These are phyloP conservation scores for Phrixothrix hirtus DNA, from an alignment of 2,888 invertebrate species.

Conservation along the genomic window DNA sequence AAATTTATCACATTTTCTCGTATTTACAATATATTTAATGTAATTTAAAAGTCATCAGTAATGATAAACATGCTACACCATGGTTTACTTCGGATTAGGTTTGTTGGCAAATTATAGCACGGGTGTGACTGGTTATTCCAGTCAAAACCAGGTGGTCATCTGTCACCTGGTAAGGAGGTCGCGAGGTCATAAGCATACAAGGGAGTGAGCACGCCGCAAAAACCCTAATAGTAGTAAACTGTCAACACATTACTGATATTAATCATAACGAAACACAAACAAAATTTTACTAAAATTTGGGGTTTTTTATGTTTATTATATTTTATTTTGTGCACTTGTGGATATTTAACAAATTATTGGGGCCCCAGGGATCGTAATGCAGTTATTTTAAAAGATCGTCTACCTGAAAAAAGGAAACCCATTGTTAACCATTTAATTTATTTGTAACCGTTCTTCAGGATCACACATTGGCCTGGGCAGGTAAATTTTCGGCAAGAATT, in stretches of 20 bases:
- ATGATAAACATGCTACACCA: constrained; percentile 16
- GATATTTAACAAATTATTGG: too few species aligned
- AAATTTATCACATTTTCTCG: too few species aligned
- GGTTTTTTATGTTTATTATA: not conserved
- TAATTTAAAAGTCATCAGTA: not conserved
- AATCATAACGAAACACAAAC: constrained; percentile 54
- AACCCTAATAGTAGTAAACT: constrained; percentile 56
- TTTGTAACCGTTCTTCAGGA: constrained; percentile 40
- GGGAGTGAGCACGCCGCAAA: constrained; percentile 58
- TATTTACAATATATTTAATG: too few species aligned
- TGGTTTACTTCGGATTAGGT: constrained; percentile 39
- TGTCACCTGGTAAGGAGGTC: constrained; percentile 51
- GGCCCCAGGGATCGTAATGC: too few species aligned
- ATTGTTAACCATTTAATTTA: too few species aligned
- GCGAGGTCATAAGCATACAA: constrained; percentile 46
- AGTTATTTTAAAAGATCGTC: constrained; percentile 42
- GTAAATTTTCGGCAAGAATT: too few species aligned
- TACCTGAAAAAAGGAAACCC: constrained; percentile 51
- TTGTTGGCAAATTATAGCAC: constrained; percentile 53
- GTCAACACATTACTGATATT: constrained; percentile 58
- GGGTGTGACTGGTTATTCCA: constrained; percentile 44
- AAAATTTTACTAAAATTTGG: constrained; percentile 7
- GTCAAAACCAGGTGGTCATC: constrained; percentile 44
- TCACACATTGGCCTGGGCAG: too few species aligned
- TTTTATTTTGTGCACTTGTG: not conserved